phyloP scores from a whole-genome alignment of 2,888 invertebrate species.

The Morpho deidamia region DNA sequence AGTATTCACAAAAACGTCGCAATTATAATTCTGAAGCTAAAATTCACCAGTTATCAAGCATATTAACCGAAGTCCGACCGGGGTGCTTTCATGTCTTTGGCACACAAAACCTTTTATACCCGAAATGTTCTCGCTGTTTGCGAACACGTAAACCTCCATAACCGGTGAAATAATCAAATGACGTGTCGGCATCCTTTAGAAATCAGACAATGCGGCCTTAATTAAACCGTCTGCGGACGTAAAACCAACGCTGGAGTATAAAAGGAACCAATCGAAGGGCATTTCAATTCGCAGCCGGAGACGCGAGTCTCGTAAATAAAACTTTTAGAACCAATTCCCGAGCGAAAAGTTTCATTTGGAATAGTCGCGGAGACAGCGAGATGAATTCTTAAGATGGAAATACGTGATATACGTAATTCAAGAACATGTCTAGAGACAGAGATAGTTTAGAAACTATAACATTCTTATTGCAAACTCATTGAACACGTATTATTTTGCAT shows the following conservation, averaged over 20 bases:
- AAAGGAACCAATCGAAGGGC: constrained; percentile 37
- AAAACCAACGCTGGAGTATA: constrained; percentile 22
- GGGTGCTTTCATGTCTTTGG: not conserved
- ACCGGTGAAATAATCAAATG: constrained; percentile 16
- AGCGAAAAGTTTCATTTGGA: constrained; percentile 17
- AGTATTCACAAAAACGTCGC: too few relatives aligned
- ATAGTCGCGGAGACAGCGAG: not conserved
- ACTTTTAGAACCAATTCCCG: constrained; percentile 36
- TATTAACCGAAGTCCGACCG: not conserved
- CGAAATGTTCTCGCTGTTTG: not conserved
- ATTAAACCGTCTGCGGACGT: constrained; percentile 41
- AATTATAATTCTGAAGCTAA: too few relatives aligned
- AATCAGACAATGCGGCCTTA: constrained; percentile 39
- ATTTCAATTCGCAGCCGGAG: constrained; percentile 34
- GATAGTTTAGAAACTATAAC: too few relatives aligned
- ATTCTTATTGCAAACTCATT: too few relatives aligned
- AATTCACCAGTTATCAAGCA: too few relatives aligned
- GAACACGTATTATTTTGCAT: too few relatives aligned
- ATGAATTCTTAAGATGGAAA: not conserved
- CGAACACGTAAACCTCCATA: constrained; percentile 1
- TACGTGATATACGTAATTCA: not conserved
- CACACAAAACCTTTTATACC: not conserved
- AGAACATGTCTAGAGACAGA: too few relatives aligned
- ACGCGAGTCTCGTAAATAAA: constrained; percentile 43
- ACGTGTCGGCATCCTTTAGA: constrained; percentile 16